Evolutionary conservation across 2,888 invertebrate genomes (phyloP), one percentile per base, ranked within the genome.

Genomic region (Polydesmus complanatus): DNA sequence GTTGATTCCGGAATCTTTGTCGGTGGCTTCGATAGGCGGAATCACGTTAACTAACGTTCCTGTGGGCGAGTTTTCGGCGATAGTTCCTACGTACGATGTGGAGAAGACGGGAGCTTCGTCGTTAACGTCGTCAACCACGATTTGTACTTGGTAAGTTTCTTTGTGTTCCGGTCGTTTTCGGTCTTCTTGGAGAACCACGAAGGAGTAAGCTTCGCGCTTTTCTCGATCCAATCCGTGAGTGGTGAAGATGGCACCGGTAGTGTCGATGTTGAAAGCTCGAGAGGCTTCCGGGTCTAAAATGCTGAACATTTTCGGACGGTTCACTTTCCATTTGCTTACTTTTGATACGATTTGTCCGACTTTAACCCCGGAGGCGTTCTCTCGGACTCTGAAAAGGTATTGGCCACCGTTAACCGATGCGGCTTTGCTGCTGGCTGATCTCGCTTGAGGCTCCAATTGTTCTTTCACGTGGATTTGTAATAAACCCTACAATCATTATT

Each of bases 11-110:
- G 48, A 54, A 53, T 64, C 64, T 23, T 54, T 80, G 69, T 91
- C 91, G 54, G 76, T 79, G 0, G 86, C 87, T 64, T 78, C 79
- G 11, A 91, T 81, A 66, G 81, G 79, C 62, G 82, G 80, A 72
- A 66, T 65, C 48, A 69, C 65, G 25, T 56, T 63, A 14, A 70
- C 69, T 11, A 64, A 57, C 8, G 69, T 68, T 37, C 69, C 69
- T 5, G 69, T 66, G 3, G 65, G 61, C 1, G 68, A 66, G 56
- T 69, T 69, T 61, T 69, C 69, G 22, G 63, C 63, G 50, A 70
- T 68, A 27, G 62, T 61, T 27, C 70, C 70, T 25, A 64, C 54
- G 51, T 68, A 70, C 5, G 65, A 57, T 22, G 65, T 66, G 8
- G 61, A 61, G 61, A 69, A 69, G 8, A 65, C 67, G 3, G 69